A percentile compares a stretch with the other conserved stretches of the same genome.
Conservation (phyloP, 2,888 invertebrate genomes). For the Smittia aterrima region DNA sequence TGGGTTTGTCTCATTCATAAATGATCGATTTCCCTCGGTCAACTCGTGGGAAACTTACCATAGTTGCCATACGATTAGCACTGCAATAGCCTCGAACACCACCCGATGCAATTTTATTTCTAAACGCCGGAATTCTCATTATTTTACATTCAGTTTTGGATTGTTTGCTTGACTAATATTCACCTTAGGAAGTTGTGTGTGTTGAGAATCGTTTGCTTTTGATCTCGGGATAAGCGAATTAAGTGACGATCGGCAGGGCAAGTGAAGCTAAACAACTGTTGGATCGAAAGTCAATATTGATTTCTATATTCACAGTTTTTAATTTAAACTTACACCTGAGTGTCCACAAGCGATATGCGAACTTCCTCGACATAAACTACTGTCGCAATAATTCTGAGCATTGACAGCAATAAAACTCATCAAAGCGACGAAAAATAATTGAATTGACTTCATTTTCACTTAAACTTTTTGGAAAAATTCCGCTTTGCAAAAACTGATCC, state of each 20-base stretch:
- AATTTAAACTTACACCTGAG: conserved; percentile 34
- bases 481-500: conserved; percentile 14
- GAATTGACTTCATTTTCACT: not conserved
- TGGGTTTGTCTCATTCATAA: too few relatives aligned
- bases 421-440: not conserved
- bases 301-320: conserved; percentile 9
- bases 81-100: conserved; percentile 28
- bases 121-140: conserved; percentile 10
- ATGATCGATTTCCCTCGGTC: too few relatives aligned
- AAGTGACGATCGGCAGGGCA: conserved; percentile 30
- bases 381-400: conserved; percentile 32
- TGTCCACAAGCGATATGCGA: conserved; percentile 18
- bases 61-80: conserved; percentile 31
- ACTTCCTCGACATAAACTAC: conserved; percentile 28
- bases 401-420: not conserved
- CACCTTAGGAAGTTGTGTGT: conserved; percentile 32
- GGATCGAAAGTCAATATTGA: not conserved
- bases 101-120: conserved; percentile 34
- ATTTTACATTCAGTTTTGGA: not conserved
- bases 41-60: not conserved
- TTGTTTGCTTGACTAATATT: not conserved
- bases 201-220: conserved; percentile 29
- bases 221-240: not conserved
- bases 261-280: conserved; percentile 8
- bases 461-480: not conserved